These are phyloP conservation scores for Anas platyrhynchos DNA, from an alignment of 2,113 vertebrate genomes.

Conservation along the genomic window DNA sequence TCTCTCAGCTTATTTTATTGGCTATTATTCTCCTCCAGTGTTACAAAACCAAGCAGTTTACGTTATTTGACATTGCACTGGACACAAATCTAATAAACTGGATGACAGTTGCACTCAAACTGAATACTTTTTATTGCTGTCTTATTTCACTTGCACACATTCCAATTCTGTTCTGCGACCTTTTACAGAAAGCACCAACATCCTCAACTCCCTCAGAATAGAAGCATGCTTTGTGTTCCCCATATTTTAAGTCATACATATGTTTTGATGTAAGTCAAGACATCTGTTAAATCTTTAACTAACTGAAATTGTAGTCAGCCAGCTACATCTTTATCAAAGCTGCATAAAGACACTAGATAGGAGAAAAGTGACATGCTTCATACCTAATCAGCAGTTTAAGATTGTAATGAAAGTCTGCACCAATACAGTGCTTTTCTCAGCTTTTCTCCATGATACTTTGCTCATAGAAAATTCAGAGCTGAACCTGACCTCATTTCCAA, in stretches of 20 bases:
- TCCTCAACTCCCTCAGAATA: background rate
- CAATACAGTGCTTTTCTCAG: background rate
- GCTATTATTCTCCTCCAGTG: background rate
- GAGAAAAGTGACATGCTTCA: background rate
- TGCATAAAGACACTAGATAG: background rate
- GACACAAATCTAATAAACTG: background rate
- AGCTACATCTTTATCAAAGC: background rate
- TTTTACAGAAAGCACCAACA: background rate
- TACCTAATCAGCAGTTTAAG: background rate
- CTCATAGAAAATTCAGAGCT: background rate
- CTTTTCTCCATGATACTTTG: background rate
- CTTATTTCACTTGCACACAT: background rate
- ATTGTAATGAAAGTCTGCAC: background rate
- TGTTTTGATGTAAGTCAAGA: background rate
- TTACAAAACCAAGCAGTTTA: background rate
- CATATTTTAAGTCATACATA: background rate
- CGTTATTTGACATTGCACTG: background rate
- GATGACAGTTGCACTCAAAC: background rate
- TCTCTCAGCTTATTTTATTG: background rate
- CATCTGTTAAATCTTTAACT: background rate
- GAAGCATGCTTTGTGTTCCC: background rate
- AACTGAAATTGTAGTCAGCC: background rate
- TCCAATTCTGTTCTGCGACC: background rate
- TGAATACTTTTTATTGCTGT: background rate
- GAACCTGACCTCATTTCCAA: background rate